Evolutionary conservation across 2,797 vertebrate genomes (phyloP), one percentile per base, ranked within the genome.

Genomic region (Ptychadena robeensis): DNA sequence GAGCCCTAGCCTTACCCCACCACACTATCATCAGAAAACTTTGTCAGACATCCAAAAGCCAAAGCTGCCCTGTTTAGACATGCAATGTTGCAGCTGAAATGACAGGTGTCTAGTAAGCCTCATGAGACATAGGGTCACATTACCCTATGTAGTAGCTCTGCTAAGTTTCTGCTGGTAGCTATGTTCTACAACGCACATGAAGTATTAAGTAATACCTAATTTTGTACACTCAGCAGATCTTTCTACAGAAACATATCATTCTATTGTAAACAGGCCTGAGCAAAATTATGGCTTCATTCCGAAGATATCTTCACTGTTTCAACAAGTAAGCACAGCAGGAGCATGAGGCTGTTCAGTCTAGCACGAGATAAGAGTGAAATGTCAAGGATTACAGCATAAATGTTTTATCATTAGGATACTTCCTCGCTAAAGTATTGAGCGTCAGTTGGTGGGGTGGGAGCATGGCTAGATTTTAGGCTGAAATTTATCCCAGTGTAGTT

Each of bases 301-400:
- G 53, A 8, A 84, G 64, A 84, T 84, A 80, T 32, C 48, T 68
- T 61, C n/a, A 66, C 63, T 79, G 82, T 53, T 79, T 67, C 22
- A 32, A 79, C 82, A 77, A 82, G 80, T 27, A 79, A 44, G 40
- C 81, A 38, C 59, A 73, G 67, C 59, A 57, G 61, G 67, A 35
- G 30, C 70, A 80, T 40, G 79, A 40, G 64, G 34, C 70, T 59
- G 44, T 44, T 15, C 44, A 61, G 12, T 57, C 73, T 27, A 67
- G 25, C 9, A 74, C 57, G 27, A 75, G 65, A 82, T 63, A 69
- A 69, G 35, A 28, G 32, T 22, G 69, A 61, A 75, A 82, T 69
- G 73, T 82, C 65, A 76, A 82, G 80, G 72, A 76, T 28, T 31
- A 53, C 69, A 48, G 15, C 44, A 48, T 18, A 48, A 48, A 48